Evolutionary conservation across 2,113 vertebrate genomes (phyloP).

Genomic region (Uria aalge): DNA sequence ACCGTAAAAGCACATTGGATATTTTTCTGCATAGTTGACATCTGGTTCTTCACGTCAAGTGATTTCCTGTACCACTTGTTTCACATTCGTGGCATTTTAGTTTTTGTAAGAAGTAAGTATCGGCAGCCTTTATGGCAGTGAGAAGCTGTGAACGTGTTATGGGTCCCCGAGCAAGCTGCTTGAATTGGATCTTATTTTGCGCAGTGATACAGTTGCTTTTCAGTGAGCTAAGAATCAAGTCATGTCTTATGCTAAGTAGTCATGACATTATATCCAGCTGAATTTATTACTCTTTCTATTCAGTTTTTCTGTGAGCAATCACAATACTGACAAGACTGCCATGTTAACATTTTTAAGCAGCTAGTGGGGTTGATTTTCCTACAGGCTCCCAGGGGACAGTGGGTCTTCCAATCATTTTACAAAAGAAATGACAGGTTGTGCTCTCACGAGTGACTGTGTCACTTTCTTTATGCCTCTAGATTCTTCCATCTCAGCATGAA

Average conservation of each 20-base stretch:
- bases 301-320: slow-evolving; percentile 45
- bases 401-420: slow-evolving; percentile 10
- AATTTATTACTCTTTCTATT: slow-evolving; percentile 59
- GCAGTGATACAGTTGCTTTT: slow-evolving; percentile 11
- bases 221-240: neutral
- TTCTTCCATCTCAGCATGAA: slow-evolving; percentile 15
- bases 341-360: slow-evolving; percentile 52
- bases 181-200: neutral
- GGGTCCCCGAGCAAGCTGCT: neutral
- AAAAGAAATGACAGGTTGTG: slow-evolving; percentile 38
- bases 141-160: neutral
- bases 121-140: neutral
- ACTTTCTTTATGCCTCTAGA: slow-evolving; percentile 16
- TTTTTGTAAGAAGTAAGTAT: neutral
- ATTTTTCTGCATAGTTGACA: neutral
- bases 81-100: neutral
- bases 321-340: slow-evolving; percentile 53
- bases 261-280: slow-evolving; percentile 54
- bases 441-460: neutral
- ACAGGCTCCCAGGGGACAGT: slow-evolving; percentile 15
- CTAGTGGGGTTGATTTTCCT: slow-evolving; percentile 44
- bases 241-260: slow-evolving; percentile 47
- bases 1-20: neutral
- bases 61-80: neutral
- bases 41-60: neutral